Evolutionary conservation across 2,113 vertebrate species (phyloP).

Genomic region (Cromileptes altivelis): DNA sequence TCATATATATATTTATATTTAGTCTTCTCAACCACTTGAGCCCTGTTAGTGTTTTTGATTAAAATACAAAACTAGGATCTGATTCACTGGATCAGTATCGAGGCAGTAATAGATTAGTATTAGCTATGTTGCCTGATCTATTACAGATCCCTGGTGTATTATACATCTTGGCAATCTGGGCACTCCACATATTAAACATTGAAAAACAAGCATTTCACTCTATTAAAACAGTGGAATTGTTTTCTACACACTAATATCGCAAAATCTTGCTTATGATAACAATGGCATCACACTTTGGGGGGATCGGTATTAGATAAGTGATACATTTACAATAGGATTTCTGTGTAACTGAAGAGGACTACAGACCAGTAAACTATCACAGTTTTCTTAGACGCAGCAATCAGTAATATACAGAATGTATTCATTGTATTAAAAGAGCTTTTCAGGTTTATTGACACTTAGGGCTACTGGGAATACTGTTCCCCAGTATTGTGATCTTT

Average conservation of each 20-base stretch:
- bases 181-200: not conserved
- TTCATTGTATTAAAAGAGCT: not conserved
- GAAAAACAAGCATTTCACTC: not conserved
- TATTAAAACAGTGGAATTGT: not conserved
- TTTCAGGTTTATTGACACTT: conserved; percentile 12
- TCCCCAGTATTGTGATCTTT: not conserved
- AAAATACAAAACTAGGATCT: not conserved
- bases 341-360: not conserved
- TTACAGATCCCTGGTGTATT: not conserved
- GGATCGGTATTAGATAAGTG: not conserved
- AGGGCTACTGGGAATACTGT: no score
- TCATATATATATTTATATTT: not conserved
- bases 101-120: not conserved
- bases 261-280: not conserved
- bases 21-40: not conserved
- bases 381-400: not conserved
- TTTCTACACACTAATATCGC: not conserved
- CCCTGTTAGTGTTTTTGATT: not conserved
- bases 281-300: not conserved
- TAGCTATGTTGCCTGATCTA: not conserved
- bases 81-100: not conserved
- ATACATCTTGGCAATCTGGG: not conserved
- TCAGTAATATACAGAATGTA: not conserved
- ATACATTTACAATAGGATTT: not conserved
- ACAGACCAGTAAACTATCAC: not conserved